Conservation (phyloP, 2,113 vertebrate species). For the Leptobrachium ailaonicum region DNA sequence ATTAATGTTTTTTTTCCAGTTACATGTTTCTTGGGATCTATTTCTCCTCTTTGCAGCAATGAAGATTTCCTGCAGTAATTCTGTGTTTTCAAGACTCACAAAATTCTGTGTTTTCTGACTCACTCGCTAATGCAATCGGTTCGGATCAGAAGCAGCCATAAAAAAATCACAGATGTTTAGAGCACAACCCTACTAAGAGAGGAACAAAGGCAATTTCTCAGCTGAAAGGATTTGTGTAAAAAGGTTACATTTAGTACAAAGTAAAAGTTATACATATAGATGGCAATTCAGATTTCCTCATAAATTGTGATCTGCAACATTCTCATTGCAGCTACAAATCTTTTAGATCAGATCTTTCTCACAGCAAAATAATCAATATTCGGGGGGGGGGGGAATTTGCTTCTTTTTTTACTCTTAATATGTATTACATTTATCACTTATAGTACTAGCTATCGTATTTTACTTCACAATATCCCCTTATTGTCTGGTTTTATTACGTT, state of each 20-base stretch:
- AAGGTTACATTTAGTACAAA: constrained; percentile 32
- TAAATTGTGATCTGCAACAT: constrained; percentile 3
- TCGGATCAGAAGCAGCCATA: constrained; percentile 17
- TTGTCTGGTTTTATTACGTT: no score
- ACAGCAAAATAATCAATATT: no score
- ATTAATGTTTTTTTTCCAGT: no score
- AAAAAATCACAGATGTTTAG: constrained; percentile 18
- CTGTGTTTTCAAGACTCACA: constrained; percentile 14
- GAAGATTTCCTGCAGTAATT: constrained; percentile 16
- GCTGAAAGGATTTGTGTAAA: constrained; percentile 32
- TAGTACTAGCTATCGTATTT: no score
- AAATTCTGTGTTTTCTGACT: constrained; percentile 17
- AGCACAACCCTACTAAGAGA: constrained; percentile 18
- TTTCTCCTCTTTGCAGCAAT: no score
- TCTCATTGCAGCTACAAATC: not conserved
- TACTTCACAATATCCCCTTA: no score
- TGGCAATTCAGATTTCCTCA: not conserved
- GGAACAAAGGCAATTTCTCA: constrained; percentile 39
- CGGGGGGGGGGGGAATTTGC: no score
- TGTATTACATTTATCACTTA: no score
- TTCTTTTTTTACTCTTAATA: no score
- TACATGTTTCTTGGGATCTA: no score
- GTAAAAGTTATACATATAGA: constrained; percentile 23
- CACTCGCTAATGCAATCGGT: constrained; percentile 12
- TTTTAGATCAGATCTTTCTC: no score